phyloP scores from a whole-genome alignment of 2,888 invertebrate species.

The Chironomus riparius region DNA sequence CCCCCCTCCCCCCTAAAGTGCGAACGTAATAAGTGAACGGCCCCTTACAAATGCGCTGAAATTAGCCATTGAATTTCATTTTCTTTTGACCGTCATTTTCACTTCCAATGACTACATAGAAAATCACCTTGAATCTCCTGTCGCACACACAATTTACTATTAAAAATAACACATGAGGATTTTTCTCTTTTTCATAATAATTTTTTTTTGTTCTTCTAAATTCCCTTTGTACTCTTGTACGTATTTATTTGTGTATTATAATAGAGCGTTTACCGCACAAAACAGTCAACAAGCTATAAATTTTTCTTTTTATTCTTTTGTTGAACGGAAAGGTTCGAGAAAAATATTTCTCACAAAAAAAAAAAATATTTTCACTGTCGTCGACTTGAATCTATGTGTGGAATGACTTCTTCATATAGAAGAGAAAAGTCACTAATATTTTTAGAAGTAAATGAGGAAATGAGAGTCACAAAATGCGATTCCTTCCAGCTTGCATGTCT shows the following conservation, averaged over 20 bases:
- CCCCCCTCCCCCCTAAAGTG: too few relatives aligned
- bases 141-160: slow-evolving; percentile 2
- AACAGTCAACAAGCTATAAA: not conserved
- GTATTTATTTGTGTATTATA: too few relatives aligned
- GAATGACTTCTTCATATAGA: too few relatives aligned
- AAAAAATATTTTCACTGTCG: too few relatives aligned
- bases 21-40: too few relatives aligned
- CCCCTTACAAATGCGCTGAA: not conserved
- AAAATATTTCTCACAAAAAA: too few relatives aligned
- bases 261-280: not conserved
- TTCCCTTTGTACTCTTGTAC: not conserved
- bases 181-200: not conserved
- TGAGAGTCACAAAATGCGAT: not conserved
- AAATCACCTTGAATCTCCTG: not conserved
- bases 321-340: not conserved
- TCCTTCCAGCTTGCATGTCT: not conserved
- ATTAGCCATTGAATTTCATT: not conserved
- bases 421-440: not conserved
- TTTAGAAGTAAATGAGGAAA: not conserved
- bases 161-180: not conserved
- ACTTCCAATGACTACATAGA: not conserved
- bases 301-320: not conserved
- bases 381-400: too few relatives aligned
- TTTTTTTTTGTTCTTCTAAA: not conserved
- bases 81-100: not conserved